phyloP scores from a whole-genome alignment of 1,140 invertebrate genomes.

The Aphelenchoides fujianensis region DNA sequence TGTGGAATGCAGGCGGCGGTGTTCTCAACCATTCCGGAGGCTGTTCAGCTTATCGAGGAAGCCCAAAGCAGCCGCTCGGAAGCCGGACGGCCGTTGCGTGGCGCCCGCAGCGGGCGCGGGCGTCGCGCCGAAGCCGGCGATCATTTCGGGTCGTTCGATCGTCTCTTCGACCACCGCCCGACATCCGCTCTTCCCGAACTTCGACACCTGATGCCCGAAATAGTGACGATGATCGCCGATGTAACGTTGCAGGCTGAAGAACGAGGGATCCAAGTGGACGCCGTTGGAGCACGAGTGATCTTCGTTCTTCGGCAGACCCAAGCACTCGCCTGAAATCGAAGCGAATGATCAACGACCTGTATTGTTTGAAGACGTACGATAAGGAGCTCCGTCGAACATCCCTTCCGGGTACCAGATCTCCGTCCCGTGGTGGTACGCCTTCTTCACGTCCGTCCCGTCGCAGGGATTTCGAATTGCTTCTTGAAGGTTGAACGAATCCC shows the following conservation, averaged over 20 bases:
- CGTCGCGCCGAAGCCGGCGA: not conserved
- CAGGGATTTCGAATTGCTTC: slow-evolving; percentile 2
- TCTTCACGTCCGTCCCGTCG: slow-evolving; percentile 10
- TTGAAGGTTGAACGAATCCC: not conserved
- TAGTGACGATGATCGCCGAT: slow-evolving; percentile 48
- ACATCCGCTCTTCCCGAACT: slow-evolving; percentile 22
- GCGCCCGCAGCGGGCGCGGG: not conserved
- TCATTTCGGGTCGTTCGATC: not conserved
- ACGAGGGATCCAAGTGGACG: slow-evolving; percentile 34
- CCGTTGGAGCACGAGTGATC: slow-evolving; percentile 41
- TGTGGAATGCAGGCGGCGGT: too few species aligned
- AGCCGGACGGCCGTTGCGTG: not conserved
- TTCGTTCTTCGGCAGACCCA: slow-evolving; percentile 39
- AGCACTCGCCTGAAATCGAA: too few species aligned
- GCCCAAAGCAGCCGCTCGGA: not conserved
- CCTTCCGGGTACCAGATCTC: slow-evolving; percentile 43
- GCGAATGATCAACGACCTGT: too few species aligned
- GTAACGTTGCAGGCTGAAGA: slow-evolving; percentile 34
- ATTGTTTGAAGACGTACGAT: too few species aligned
- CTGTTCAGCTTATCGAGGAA: not conserved
- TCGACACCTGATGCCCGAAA: slow-evolving; percentile 44
- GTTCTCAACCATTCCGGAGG: not conserved
- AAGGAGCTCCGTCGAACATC: slow-evolving; percentile 27
- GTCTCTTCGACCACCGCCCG: not conserved
- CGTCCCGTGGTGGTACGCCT: slow-evolving; percentile 14